Conservation (phyloP, 1,140 invertebrate genomes). For the Diploscapter pachys region DNA sequence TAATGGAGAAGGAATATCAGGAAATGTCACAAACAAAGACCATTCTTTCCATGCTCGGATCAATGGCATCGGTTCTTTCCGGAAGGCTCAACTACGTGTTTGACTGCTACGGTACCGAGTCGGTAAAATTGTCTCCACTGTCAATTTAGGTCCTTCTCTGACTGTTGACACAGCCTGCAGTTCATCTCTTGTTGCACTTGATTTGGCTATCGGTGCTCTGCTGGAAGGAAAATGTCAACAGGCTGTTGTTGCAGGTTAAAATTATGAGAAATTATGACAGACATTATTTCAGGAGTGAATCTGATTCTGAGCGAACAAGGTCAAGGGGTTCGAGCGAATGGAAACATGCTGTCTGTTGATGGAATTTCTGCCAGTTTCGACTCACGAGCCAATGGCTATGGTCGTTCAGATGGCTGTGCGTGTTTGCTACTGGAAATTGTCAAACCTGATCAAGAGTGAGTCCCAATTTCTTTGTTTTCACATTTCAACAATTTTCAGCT, state of each 20-base stretch:
- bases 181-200: slow-evolving; percentile 51
- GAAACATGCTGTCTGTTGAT: slow-evolving; percentile 82
- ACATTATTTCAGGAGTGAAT: slow-evolving; percentile 67
- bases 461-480: not conserved
- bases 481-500: slow-evolving; percentile 27
- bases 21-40: slow-evolving; percentile 33
- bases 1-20: slow-evolving; percentile 37
- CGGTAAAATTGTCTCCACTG: not conserved
- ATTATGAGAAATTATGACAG: slow-evolving; percentile 44
- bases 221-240: slow-evolving; percentile 40
- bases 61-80: slow-evolving; percentile 28
- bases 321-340: slow-evolving; percentile 81
- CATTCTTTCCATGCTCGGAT: slow-evolving; percentile 36
- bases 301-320: slow-evolving; percentile 78
- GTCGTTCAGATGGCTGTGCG: slow-evolving; percentile 49
- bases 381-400: slow-evolving; percentile 65
- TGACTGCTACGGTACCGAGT: slow-evolving; percentile 21
- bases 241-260: slow-evolving; percentile 43
- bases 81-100: slow-evolving; percentile 34
- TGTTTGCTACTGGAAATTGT: slow-evolving; percentile 30
- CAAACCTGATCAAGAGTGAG: not conserved
- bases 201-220: slow-evolving; percentile 51
- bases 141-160: slow-evolving; percentile 18
- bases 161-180: slow-evolving; percentile 56
- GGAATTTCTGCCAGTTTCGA: slow-evolving; percentile 90